Evolutionary conservation across 2,797 vertebrate species (phyloP).

Genomic region (Cyclopterus lumpus): DNA sequence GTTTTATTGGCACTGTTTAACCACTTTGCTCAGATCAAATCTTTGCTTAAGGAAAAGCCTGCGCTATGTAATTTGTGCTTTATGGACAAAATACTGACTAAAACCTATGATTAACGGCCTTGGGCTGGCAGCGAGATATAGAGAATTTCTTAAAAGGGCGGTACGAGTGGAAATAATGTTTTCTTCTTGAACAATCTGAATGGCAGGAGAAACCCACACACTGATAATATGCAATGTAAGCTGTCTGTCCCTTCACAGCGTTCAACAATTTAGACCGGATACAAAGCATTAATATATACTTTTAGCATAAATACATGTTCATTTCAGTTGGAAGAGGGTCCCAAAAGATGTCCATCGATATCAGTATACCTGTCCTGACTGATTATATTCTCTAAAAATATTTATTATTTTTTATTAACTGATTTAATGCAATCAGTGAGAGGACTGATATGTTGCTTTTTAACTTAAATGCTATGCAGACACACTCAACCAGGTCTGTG

Average conservation of each 20-base stretch:
- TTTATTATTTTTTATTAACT: neutral
- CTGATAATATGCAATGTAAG: no score
- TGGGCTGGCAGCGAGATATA: slow-evolving; percentile 12
- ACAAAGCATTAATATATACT: neutral
- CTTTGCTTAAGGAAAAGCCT: slow-evolving; percentile 23
- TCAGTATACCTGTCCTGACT: neutral
- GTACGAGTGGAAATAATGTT: slow-evolving; percentile 9
- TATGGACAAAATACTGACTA: slow-evolving; percentile 24
- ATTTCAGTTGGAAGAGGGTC: neutral
- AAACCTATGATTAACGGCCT: slow-evolving; percentile 38
- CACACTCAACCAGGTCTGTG: neutral
- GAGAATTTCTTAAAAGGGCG: slow-evolving; percentile 11
- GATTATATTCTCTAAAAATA: neutral
- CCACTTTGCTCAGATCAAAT: slow-evolving; percentile 4
- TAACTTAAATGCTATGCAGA: slow-evolving; percentile 1
- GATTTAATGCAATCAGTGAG: neutral
- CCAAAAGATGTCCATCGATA: neutral
- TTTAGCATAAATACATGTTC: neutral
- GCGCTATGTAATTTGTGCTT: slow-evolving; percentile 37
- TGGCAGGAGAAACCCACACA: neutral
- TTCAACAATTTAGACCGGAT: neutral
- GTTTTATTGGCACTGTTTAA: slow-evolving; percentile 17
- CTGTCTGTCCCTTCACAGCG: neutral
- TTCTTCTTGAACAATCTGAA: slow-evolving; percentile 16
- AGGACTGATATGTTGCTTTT: neutral